These are phyloP conservation scores for Dendrocincla fuliginosa DNA, from an alignment of 2,797 vertebrate genomes.

Conservation along the genomic window DNA sequence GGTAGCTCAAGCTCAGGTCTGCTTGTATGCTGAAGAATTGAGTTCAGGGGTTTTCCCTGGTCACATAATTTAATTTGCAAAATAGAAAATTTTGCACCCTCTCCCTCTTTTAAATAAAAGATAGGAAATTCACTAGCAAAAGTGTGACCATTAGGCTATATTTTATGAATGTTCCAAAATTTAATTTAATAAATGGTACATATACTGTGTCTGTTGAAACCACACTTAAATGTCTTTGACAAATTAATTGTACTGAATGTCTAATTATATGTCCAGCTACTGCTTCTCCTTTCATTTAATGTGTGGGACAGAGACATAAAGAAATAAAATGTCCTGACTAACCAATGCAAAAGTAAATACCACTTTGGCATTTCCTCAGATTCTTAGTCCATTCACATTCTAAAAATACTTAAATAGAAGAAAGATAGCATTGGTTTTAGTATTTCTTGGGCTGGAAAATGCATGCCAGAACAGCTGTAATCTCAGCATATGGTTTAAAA, in stretches of 20 bases:
- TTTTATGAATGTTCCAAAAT: neutral
- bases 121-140: neutral
- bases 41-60: neutral
- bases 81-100: neutral
- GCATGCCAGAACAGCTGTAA: neutral
- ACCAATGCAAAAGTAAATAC: neutral
- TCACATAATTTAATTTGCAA: neutral
- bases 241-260: neutral
- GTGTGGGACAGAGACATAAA: neutral
- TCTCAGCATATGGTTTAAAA: neutral
- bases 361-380: neutral
- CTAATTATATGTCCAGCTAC: neutral
- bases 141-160: neutral
- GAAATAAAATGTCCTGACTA: neutral
- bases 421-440: neutral
- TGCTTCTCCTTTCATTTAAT: neutral
- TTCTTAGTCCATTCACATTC: neutral
- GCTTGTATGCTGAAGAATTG: neutral
- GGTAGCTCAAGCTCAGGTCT: neutral
- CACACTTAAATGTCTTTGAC: neutral
- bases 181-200: neutral
- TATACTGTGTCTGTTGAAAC: neutral
- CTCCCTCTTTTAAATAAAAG: neutral
- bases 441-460: neutral
- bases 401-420: neutral